Conservation (phyloP, 1,140 invertebrate species). For the Drosophila truncata region DNA sequence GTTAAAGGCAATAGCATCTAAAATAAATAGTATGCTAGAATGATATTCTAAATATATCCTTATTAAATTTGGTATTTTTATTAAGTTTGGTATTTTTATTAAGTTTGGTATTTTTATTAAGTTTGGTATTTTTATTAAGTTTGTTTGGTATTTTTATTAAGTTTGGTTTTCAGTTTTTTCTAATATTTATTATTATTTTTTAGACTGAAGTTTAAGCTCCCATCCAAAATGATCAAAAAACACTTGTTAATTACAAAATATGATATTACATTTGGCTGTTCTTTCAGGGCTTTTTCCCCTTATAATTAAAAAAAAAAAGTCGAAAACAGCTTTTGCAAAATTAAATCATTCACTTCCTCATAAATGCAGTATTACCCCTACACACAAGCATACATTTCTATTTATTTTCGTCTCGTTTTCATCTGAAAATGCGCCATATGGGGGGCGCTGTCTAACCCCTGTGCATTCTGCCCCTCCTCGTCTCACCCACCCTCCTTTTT, state of each 20-base stretch:
- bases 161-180: too few relatives aligned
- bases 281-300: not conserved
- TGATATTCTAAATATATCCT: too few relatives aligned
- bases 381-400: conserved; percentile 28
- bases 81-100: not conserved
- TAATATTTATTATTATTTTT: too few relatives aligned
- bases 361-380: conserved; percentile 23
- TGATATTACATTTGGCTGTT: not conserved
- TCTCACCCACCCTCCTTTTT: not conserved
- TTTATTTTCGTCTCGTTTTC: conserved; percentile 54
- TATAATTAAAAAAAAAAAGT: not conserved
- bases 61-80: not conserved
- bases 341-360: conserved; percentile 29
- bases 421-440: conserved; percentile 47
- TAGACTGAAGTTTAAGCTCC: not conserved
- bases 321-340: conserved; percentile 3
- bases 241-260: not conserved
- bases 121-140: not conserved
- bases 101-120: too few relatives aligned
- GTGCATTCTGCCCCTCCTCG: not conserved
- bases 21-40: not conserved
- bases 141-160: too few relatives aligned
- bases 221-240: not conserved
- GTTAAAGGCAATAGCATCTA: not conserved
- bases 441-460: conserved; percentile 16